Evolutionary conservation across 2,797 vertebrate species (phyloP).

Genomic region (Sebastes vulpes): DNA sequence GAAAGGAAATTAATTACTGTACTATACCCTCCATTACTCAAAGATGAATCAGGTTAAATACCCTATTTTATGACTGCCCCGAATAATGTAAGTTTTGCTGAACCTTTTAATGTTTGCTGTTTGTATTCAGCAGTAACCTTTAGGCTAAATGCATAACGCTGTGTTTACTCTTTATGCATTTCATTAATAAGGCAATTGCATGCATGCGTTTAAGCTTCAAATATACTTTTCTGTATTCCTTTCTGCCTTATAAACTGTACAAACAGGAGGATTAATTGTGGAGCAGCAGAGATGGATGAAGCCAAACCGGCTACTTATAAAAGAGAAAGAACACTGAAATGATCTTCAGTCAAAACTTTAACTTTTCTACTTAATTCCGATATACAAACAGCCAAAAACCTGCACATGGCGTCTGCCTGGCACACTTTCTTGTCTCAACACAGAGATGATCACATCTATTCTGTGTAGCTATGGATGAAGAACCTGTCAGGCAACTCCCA

Average conservation of each 20-base stretch:
- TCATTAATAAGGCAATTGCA: neutral
- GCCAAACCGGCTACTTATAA: neutral
- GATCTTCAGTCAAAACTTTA: neutral
- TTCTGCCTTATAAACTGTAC: neutral
- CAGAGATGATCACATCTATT: conserved; percentile 14
- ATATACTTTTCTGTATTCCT: neutral
- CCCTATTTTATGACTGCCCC: neutral
- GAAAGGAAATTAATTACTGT: neutral
- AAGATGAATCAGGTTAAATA: neutral
- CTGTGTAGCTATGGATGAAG: conserved; percentile 30
- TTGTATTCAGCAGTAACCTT: neutral
- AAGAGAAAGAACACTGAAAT: neutral
- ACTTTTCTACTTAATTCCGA: neutral
- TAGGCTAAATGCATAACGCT: neutral
- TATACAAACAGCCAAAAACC: conserved; percentile 3
- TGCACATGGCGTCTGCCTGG: conserved; percentile 15
- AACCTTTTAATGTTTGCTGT: neutral
- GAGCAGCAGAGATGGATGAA: neutral
- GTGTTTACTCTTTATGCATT: neutral
- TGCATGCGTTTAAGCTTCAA: neutral
- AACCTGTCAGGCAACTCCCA: conserved; percentile 47
- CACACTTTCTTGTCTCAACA: conserved; percentile 6
- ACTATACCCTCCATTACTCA: neutral
- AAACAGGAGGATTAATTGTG: neutral
- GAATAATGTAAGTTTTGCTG: neutral